Percentiles rank a stretch among this genome's conserved stretches.
phyloP scores from a whole-genome alignment of 2,888 invertebrate species.

The Tiphia femorata region DNA sequence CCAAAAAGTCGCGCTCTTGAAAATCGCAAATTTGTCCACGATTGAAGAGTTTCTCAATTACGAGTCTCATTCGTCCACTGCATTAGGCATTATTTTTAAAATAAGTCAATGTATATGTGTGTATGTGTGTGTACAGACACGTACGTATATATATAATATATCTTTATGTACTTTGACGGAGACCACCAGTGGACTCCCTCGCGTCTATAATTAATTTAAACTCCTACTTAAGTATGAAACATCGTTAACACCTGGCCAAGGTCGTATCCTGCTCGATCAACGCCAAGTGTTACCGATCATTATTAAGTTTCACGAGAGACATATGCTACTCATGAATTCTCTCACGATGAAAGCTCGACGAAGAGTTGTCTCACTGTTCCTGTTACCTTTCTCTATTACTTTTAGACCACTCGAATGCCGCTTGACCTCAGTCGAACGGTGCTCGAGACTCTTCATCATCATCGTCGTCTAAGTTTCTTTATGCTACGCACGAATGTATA shows the following conservation, averaged over 20 bases:
- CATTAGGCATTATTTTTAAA: slow-evolving; percentile 62
- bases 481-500: slow-evolving; percentile 19
- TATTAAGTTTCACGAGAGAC: slow-evolving; percentile 21
- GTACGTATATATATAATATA: slow-evolving; percentile 19
- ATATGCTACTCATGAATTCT: slow-evolving; percentile 40
- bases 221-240: slow-evolving; percentile 37
- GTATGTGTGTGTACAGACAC: slow-evolving; percentile 6
- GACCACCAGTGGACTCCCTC: slow-evolving; percentile 48
- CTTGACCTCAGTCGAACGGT: slow-evolving; percentile 16
- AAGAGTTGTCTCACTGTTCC: slow-evolving; percentile 28
- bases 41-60: too few relatives aligned
- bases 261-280: slow-evolving; percentile 42
- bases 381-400: background rate
- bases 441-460: slow-evolving; percentile 20
- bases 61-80: slow-evolving; percentile 30
- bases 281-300: slow-evolving; percentile 21
- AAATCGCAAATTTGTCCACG: too few relatives aligned
- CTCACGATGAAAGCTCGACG: slow-evolving; percentile 37
- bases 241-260: slow-evolving; percentile 22
- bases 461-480: slow-evolving; percentile 13
- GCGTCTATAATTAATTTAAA: slow-evolving; percentile 26
- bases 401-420: background rate
- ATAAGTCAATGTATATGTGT: slow-evolving; percentile 45
- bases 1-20: too few relatives aligned
- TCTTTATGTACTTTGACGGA: slow-evolving; percentile 42